phyloP scores from a whole-genome alignment of 1,140 invertebrate genomes.

The Heliconius himera region DNA sequence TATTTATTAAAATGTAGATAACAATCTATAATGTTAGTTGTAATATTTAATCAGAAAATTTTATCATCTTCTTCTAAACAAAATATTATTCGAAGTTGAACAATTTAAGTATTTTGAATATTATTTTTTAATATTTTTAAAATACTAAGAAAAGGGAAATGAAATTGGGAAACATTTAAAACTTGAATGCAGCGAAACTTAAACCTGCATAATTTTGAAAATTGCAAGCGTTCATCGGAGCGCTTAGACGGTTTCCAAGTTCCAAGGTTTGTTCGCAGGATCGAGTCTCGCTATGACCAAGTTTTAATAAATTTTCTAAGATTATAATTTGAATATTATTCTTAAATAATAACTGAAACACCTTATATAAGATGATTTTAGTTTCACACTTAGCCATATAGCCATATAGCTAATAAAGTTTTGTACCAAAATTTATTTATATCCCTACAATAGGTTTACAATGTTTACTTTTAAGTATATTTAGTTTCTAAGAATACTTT shows the following conservation, averaged over 20 bases:
- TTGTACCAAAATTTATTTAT: constrained; percentile 55
- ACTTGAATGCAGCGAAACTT: too few relatives aligned
- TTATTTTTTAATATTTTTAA: too few relatives aligned
- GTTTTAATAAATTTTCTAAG: too few relatives aligned
- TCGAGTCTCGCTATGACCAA: too few relatives aligned
- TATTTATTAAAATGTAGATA: constrained; percentile 1
- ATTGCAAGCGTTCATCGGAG: too few relatives aligned
- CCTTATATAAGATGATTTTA: constrained; percentile 21
- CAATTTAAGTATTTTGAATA: background rate
- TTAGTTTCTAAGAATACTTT: constrained; percentile 7
- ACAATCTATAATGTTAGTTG: background rate
- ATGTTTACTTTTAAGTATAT: constrained; percentile 21
- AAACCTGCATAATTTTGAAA: too few relatives aligned
- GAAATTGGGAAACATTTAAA: too few relatives aligned
- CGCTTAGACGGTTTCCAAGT: too few relatives aligned
- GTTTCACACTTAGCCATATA: constrained; percentile 47
- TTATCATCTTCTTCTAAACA: background rate
- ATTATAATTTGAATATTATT: background rate
- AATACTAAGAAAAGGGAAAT: too few relatives aligned
- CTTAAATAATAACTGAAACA: background rate
- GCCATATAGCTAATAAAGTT: constrained; percentile 41
- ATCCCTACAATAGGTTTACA: constrained; percentile 29
- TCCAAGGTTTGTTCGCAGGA: too few relatives aligned
- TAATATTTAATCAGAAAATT: background rate
- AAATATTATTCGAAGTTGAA: background rate